These are phyloP conservation scores for Siniperca undulata DNA, from an alignment of 2,797 vertebrate species.

Conservation along the genomic window DNA sequence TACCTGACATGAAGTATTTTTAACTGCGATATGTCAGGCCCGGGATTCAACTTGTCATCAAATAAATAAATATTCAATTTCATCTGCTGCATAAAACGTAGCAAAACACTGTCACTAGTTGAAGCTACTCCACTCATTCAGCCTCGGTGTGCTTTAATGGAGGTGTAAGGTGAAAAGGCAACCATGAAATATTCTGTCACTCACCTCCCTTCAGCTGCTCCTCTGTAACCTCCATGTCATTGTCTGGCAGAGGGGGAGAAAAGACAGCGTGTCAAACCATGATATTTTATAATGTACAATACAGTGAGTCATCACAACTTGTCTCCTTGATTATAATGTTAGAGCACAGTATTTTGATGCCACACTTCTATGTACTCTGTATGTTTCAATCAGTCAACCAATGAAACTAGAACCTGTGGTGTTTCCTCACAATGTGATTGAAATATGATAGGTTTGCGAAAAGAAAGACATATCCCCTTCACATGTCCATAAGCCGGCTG, in stretches of 20 bases:
- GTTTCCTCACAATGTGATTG: conserved; percentile 14
- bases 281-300: conserved; percentile 54
- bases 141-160: conserved; percentile 71
- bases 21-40: conserved; percentile 65
- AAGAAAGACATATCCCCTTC: conserved; percentile 13
- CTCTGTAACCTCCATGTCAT: conserved; percentile 81
- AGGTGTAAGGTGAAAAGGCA: conserved; percentile 78
- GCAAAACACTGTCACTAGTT: conserved; percentile 69
- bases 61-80: conserved; percentile 81
- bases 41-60: conserved; percentile 71
- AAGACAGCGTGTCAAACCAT: conserved; percentile 66
- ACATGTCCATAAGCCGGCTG: conserved; percentile 15
- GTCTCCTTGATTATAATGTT: conserved; percentile 51
- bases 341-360: conserved; percentile 30
- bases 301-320: conserved; percentile 38
- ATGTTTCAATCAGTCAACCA: conserved; percentile 21
- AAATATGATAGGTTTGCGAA: conserved; percentile 13
- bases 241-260: conserved; percentile 72
- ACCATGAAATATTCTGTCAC: conserved; percentile 81
- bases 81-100: conserved; percentile 55
- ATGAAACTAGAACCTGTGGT: conserved; percentile 10
- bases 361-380: not conserved
- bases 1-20: conserved; percentile 81
- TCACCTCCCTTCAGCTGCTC: conserved; percentile 83
- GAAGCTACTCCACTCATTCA: conserved; percentile 69